Evolutionary conservation across 2,113 vertebrate genomes (phyloP), one percentile per base, ranked within the genome.

Genomic region (Sturnira hondurensis): DNA sequence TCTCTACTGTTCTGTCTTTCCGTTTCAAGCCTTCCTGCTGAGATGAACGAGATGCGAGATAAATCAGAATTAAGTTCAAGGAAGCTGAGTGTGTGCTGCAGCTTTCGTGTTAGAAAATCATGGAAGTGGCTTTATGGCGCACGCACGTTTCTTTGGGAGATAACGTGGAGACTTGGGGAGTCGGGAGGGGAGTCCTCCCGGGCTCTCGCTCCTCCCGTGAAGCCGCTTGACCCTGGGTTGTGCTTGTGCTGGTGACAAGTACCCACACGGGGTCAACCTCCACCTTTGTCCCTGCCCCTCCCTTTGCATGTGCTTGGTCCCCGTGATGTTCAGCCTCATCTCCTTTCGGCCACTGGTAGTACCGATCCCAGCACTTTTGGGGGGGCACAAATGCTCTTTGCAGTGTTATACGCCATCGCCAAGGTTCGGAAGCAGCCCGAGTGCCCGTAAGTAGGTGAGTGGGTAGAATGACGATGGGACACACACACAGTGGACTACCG

Each of bases 311-410:
- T 73, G 45, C 3, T 15, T 17, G 4, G 50, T 56, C 65, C 20
- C 22, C 26, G 0, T 7, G 9, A 4, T 14, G 3, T 43, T 43
- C 56, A 38, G 26, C 17, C 31, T 22, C 5, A 19, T n/a, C 26
- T 3, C 5, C 11, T 58, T 54, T 19, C 54, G 28, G 0, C 50
- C 24, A 0, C 47, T 11, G 4, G 26, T 1, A 4, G 14, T 5
- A 1, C 17, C 19, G 12, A 2, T 22, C 17, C 22, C 13, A 41
- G 33, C 22, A 7, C 12, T n/a, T n/a, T n/a, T n/a, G n/a, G n/a
- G n/a, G n/a, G n/a, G n/a, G n/a, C n/a, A n/a, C n/a, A n/a, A n/a
- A n/a, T n/a, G n/a, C n/a, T n/a, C n/a, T n/a, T 22, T 61, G 24
- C 58, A 28, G 58, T 9, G 26, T 28, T 28, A 28, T 4, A 12